A percentile compares a stretch with the other conserved stretches of the same genome.
Conservation (phyloP, 2,113 vertebrate genomes). For the Saccopteryx bilineata region DNA sequence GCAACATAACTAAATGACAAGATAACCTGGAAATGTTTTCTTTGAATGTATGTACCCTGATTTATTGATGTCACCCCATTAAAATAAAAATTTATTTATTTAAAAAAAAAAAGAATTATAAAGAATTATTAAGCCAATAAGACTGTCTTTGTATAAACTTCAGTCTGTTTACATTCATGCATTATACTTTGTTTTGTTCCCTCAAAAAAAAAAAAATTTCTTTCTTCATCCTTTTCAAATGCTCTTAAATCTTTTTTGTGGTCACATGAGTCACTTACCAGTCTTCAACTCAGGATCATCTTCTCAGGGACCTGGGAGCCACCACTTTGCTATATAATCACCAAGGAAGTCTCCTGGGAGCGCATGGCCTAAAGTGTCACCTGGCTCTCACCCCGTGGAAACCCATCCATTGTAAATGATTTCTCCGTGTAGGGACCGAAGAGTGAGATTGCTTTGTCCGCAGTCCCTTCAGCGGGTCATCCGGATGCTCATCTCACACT, state of each 20-base stretch:
- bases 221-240: background rate
- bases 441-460: background rate
- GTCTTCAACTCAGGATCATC: background rate
- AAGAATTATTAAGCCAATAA: background rate
- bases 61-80: too few species aligned
- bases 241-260: background rate
- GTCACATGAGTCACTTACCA: background rate
- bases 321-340: background rate
- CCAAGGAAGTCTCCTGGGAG: background rate
- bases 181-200: constrained; percentile 8
- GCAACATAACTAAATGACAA: too few species aligned
- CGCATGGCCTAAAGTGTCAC: background rate
- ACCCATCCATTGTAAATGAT: background rate
- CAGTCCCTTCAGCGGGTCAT: too few species aligned
- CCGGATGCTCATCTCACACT: background rate
- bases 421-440: background rate
- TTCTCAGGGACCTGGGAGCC: background rate
- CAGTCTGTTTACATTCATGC: background rate
- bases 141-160: background rate
- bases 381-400: background rate
- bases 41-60: too few species aligned
- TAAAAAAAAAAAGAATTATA: background rate
- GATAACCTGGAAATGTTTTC: too few species aligned
- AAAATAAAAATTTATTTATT: too few species aligned
- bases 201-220: too few species aligned